Evolutionary conservation across 2,797 vertebrate species (phyloP).

Genomic region (Neomorphus geoffroyi): DNA sequence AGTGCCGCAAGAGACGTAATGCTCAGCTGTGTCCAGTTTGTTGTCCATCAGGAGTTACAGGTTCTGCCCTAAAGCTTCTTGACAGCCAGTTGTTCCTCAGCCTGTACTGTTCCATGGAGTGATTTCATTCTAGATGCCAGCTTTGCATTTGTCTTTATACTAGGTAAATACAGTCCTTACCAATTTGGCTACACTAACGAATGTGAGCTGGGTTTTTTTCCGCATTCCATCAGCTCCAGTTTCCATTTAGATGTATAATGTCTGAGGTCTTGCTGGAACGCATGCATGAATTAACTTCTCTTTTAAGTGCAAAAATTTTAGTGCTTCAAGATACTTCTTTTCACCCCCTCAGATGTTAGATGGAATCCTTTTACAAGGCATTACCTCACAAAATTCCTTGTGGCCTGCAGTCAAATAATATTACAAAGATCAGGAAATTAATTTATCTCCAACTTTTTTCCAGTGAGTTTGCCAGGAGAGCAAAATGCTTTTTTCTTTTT

Average conservation of each 20-base stretch:
- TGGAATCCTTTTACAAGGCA: neutral
- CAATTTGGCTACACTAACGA: neutral
- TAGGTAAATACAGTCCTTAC: neutral
- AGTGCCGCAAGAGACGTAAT: neutral
- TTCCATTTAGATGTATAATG: neutral
- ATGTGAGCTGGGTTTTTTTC: neutral
- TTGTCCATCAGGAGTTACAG: neutral
- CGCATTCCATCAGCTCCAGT: neutral
- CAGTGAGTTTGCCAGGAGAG: neutral
- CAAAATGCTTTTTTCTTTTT: neutral
- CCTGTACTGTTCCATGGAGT: neutral
- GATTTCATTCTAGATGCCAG: neutral
- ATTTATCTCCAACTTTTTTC: conserved; percentile 13
- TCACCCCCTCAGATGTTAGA: neutral
- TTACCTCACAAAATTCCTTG: conserved; percentile 10
- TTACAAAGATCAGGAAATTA: conserved; percentile 9
- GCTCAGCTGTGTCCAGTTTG: neutral
- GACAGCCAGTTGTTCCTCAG: neutral
- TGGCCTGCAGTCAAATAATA: neutral
- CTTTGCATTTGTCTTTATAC: neutral
- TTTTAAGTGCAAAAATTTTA: neutral
- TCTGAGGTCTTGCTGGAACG: neutral
- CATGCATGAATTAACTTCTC: neutral
- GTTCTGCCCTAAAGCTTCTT: neutral
- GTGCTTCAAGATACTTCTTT: neutral